Base-by-base conservation (phyloP, 1,140 invertebrate genomes). In the Drosophila pandora region DNA sequence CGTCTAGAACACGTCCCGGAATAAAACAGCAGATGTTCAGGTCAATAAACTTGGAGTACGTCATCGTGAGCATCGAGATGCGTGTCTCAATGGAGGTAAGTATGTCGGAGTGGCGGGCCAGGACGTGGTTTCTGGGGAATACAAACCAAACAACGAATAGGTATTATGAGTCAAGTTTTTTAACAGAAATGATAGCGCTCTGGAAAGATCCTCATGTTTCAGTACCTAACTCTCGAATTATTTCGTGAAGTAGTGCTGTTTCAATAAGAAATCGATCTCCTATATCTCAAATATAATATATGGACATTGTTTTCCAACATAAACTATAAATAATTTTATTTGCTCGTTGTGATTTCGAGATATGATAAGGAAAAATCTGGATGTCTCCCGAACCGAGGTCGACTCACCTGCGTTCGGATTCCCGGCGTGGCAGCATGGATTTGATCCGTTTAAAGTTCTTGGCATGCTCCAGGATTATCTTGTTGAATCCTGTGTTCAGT, bases 1-100 rank as follows among this genome's bases (percentile, higher is more conserved):
- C 97, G 93, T 98, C 97, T 41, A 98, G 95, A 0, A 98, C 97
- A 93, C 97, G 97, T 63, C 97, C 97, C 12, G 97, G 97, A 84
- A 98, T 98, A 85, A 99, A 99, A 90, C 97, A 98, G 84, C 97
- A 97, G 4, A 97, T 70, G 55, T 90, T 91, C 0, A 90, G 47
- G 55, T 92, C 90, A 52, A 92, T 92, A 25, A 91, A 91, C 92
- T 97, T 97, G 34, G 94, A 95, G 90, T 97, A 98, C 1, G 97
- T 98, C 97, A 98, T 98, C 6, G 95, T 95, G 3, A 98, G 93
- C 94, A 98, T 96, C 0, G 97, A 98, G 22, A 98, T 94, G 22
- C 97, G 93, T 0, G 97, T 98, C 92, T 98, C 97, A 48, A 98
- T 95, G 0, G 96, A 97, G 22, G 96, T 96, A 13, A 98, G 92